Base-by-base conservation (phyloP, 2,888 invertebrate species). In the Petrophora chlorosata region DNA sequence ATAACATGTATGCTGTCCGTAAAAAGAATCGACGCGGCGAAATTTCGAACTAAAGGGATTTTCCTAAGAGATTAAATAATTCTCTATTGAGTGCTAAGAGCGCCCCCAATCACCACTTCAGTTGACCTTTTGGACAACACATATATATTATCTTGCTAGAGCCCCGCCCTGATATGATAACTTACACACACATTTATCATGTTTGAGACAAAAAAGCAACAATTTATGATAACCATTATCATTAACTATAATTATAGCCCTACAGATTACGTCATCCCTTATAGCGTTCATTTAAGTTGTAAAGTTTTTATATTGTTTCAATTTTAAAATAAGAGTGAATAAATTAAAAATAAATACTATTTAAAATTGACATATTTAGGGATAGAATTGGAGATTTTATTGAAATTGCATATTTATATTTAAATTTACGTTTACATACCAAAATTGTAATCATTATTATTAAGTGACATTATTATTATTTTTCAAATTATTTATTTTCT, bases 91-190 rank as follows among this genome's bases (percentile, higher is more conserved):
- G 23, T 2, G 3, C 8, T 16, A 22, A 16, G 5, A 26, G 30
- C 9, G 10, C 23, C 30, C 16, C 15, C 17, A 23, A 16, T 13
- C 4, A 15, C 15, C 14, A 23, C 15, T 47, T 55, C 36, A 19
- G 13, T 10, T 34, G 30, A 33, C 32, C 38, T 28, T 28, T 32
- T n/a, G 23, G 12, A 36, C 42, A 30, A 5, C 3, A 40, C 19
- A 23, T 5, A 30, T 47, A 41, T 32, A 36, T 43, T 49, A 42
- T 43, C 42, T 34, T 12, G n/a, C 12, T 13, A 46, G n/a, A 23
- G 34, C 28, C 36, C 26, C 36, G 41, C 48, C 36, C 19, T 9
- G 23, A 34, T 35, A 23, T 28, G 42, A 49, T 40, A 40, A 46
- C 9, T 38, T 7, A 46, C 25, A 28, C 38, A 33, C 26, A 39